These are phyloP conservation scores for Agriopis aurantiaria DNA, from an alignment of 2,888 invertebrate genomes.

Conservation along the genomic window DNA sequence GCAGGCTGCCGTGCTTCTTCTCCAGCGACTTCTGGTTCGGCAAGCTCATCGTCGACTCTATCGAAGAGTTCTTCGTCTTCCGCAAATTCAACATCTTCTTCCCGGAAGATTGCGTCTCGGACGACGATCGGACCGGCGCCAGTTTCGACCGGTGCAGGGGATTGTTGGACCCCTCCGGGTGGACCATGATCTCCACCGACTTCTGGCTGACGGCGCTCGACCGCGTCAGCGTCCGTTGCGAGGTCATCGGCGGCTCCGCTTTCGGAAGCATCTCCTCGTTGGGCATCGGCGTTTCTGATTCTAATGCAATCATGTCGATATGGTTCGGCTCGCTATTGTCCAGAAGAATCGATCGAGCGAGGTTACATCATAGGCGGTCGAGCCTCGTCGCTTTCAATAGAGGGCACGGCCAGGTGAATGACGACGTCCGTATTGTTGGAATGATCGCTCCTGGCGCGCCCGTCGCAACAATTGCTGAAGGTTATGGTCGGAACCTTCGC, in stretches of 20 bases:
- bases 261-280: conserved; percentile 73
- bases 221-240: conserved; percentile 85
- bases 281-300: conserved; percentile 74
- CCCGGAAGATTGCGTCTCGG: conserved; percentile 75
- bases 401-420: conserved; percentile 79
- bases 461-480: conserved; percentile 82
- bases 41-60: conserved; percentile 84
- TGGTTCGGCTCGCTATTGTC: conserved; percentile 45
- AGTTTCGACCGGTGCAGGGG: conserved; percentile 81
- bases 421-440: conserved; percentile 71
- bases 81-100: conserved; percentile 79
- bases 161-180: conserved; percentile 78
- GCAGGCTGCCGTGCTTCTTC: conserved; percentile 84
- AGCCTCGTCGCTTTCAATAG: conserved; percentile 77
- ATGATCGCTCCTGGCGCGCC: conserved; percentile 61
- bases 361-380: conserved; percentile 82
- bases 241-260: conserved; percentile 76
- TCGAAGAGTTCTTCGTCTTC: conserved; percentile 82
- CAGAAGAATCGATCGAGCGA: conserved; percentile 45
- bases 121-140: conserved; percentile 78
- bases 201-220: conserved; percentile 88
- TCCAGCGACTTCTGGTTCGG: conserved; percentile 84
- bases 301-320: conserved; percentile 78
- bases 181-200: conserved; percentile 86
- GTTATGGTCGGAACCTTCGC: conserved; percentile 79